Evolutionary conservation across 1,140 invertebrate genomes (phyloP), one percentile per base, ranked within the genome.

Genomic region (Drosophila sp.): DNA sequence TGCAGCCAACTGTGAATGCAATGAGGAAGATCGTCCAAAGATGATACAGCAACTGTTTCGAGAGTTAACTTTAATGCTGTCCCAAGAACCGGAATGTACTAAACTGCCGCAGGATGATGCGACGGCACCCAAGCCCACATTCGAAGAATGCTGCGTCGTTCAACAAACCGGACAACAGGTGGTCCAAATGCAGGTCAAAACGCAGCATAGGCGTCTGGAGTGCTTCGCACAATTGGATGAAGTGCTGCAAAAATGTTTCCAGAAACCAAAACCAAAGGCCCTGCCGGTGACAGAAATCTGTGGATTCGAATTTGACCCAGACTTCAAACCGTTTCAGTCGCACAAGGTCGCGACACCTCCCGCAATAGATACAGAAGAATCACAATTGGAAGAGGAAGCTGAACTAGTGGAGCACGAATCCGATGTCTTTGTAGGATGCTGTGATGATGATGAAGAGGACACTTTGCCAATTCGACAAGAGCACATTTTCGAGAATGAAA

Each of bases 261-360:
- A 76, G 25, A 64, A 61, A 7, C 40, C 23, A 0, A 2, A 27
- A 1, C 7, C 64, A 11, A 56, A 17, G 3, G 5, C 17, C 4
- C 27, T 56, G 1, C 55, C 61, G 5, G 32, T 54, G 6, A 30
- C 8, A 0, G 84, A 86, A 41, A 73, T 86, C 6, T 69, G 63
- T 0, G 84, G 25, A 0, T 80, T 89, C 4, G 79, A 87, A 35
- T 3, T 32, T 6, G 80, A 77, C 29, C 76, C 83, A 0, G 25
- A 74, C 1, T 84, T 86, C n/a, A 29, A 23, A 2, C 61, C 61
- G 35, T 30, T 55, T 3, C 25, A 27, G 3, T 29, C 50, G 29
- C 35, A 11, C 35, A 3, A 11, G 10, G 8, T 11, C 8, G 35
- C 10, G 0, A 10, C 1, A 1, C 35, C 35, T 38, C 0, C 35